Evolutionary conservation across 2,888 invertebrate species (phyloP).

Genomic region (Sinelater perroti): DNA sequence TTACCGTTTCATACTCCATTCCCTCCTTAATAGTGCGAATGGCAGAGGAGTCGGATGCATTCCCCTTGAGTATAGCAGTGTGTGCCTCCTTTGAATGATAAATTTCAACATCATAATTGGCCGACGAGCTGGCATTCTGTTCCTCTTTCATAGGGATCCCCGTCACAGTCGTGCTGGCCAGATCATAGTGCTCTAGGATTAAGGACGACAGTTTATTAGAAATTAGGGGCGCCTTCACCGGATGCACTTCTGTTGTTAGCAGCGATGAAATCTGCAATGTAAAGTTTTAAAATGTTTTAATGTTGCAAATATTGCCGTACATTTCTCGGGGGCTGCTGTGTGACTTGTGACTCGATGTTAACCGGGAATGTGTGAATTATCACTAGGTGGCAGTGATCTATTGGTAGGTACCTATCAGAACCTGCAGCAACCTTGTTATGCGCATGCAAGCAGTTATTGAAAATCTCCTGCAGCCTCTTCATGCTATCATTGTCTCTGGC

Average conservation of each 20-base stretch:
- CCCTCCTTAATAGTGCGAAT: constrained; percentile 76
- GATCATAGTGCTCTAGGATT: constrained; percentile 85
- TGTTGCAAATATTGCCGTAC: constrained; percentile 59
- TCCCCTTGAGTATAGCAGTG: constrained; percentile 76
- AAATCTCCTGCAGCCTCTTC: constrained; percentile 86
- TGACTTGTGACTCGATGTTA: constrained; percentile 79
- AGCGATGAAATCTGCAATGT: constrained; percentile 70
- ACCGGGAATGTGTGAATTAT: constrained; percentile 89
- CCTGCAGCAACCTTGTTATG: constrained; percentile 77
- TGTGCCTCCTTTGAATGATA: constrained; percentile 90
- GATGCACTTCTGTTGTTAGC: constrained; percentile 82
- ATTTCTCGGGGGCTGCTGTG: constrained; percentile 74
- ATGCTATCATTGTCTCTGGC: constrained; percentile 88
- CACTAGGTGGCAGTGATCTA: constrained; percentile 90
- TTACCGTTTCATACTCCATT: constrained; percentile 77
- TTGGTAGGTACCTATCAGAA: constrained; percentile 74
- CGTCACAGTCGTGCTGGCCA: constrained; percentile 96
- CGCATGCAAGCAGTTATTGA: constrained; percentile 80
- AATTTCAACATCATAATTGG: constrained; percentile 98
- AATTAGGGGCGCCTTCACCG: constrained; percentile 77
- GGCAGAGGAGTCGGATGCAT: constrained; percentile 70
- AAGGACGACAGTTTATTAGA: constrained; percentile 79
- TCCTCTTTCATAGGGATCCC: constrained; percentile 99
- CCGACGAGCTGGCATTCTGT: constrained; percentile 96
- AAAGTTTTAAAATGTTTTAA: too few relatives aligned